These are phyloP conservation scores for Tridacna crocea DNA, from an alignment of 2,888 invertebrate species.

Conservation along the genomic window DNA sequence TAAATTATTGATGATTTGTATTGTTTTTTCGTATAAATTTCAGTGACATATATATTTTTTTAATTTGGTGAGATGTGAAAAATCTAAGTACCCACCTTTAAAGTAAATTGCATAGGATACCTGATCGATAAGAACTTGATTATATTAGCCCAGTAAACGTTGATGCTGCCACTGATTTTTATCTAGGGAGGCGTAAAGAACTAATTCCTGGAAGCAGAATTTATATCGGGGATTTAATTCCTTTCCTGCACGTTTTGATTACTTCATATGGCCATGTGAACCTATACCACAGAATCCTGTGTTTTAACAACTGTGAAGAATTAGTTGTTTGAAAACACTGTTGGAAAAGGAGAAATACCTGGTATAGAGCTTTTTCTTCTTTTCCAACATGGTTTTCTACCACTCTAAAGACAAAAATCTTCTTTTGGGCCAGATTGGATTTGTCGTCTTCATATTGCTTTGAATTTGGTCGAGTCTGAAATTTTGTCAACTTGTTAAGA, in stretches of 20 bases:
- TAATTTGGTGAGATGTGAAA: too few species aligned
- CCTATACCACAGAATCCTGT: background rate
- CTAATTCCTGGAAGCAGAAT: background rate
- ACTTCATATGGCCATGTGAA: background rate
- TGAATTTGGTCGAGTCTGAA: too few species aligned
- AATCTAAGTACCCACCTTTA: too few species aligned
- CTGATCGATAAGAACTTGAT: background rate
- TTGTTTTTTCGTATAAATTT: too few species aligned
- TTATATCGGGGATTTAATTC: background rate
- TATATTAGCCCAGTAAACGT: background rate
- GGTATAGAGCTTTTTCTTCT: background rate
- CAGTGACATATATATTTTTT: too few species aligned
- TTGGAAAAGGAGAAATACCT: background rate
- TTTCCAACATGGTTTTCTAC: background rate
- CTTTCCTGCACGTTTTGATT: constrained; percentile 1
- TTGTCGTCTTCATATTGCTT: too few species aligned
- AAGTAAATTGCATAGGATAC: background rate
- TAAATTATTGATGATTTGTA: too few species aligned
- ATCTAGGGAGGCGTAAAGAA: background rate
- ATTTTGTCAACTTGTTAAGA: too few species aligned
- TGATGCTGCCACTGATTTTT: background rate
- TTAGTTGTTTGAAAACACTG: background rate
- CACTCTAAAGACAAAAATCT: too few species aligned
- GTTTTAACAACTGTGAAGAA: background rate
- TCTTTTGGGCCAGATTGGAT: too few species aligned